Conservation (phyloP, 2,797 vertebrate species). For the Vireo griseus region DNA sequence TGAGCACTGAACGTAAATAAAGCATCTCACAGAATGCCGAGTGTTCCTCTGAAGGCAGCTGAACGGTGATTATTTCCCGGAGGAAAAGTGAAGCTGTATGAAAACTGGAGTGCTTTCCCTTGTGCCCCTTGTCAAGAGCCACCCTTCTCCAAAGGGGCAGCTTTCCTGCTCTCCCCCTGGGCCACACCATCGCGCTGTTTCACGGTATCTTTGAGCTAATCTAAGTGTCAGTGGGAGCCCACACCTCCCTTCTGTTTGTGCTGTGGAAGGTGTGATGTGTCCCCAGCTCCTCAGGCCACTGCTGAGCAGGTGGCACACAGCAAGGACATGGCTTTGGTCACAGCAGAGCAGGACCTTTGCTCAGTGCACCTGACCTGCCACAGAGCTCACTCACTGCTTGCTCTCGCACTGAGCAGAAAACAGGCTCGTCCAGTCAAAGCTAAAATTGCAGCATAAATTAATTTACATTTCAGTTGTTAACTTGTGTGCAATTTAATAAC, state of each 20-base stretch:
- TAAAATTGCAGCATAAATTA: not conserved
- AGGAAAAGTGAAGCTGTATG: not conserved
- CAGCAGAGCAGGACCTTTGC: not conserved
- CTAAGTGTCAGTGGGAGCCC: not conserved
- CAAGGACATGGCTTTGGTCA: not conserved
- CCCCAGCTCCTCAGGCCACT: rapidly evolving
- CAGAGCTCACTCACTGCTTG: not conserved
- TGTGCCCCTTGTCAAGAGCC: not conserved
- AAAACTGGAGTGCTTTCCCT: not conserved
- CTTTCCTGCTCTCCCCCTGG: not conserved
- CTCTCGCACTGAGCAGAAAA: not conserved
- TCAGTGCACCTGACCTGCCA: not conserved
- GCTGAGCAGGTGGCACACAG: not conserved
- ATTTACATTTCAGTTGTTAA: not conserved
- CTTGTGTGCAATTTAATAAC: not conserved
- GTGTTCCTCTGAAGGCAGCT: not conserved
- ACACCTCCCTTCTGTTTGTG: rapidly evolving
- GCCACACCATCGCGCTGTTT: rapidly evolving
- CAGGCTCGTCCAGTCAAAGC: not conserved
- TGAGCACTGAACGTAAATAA: not conserved
- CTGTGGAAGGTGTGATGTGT: rapidly evolving
- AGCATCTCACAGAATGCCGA: rapidly evolving
- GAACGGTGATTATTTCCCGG: not conserved
- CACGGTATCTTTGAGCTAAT: not conserved
- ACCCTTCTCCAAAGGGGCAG: not conserved